Evolutionary conservation across 1,140 invertebrate genomes (phyloP).

Genomic region (Monomorium pharaonis): DNA sequence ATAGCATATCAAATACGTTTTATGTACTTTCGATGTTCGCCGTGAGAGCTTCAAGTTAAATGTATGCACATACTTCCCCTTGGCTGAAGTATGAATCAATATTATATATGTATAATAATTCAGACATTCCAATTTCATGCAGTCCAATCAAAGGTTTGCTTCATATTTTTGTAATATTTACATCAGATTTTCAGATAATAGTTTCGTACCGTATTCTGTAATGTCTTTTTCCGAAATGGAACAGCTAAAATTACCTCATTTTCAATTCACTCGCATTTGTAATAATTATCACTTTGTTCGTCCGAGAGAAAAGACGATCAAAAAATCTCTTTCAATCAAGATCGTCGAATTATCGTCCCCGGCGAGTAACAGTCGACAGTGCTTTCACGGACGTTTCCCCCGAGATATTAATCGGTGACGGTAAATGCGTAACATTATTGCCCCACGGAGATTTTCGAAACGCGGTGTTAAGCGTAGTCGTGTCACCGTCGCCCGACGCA

Average conservation of each 20-base stretch:
- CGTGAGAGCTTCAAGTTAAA: constrained; percentile 11
- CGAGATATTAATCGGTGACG: constrained; percentile 30
- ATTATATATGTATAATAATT: constrained; percentile 18
- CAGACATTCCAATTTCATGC: background rate
- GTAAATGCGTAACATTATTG: constrained; percentile 46
- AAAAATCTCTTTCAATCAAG: background rate
- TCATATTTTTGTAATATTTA: constrained; percentile 14
- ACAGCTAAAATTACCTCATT: background rate
- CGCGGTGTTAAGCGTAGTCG: constrained; percentile 44
- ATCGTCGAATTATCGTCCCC: constrained; percentile 24
- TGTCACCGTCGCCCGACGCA: background rate
- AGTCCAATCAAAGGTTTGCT: constrained; percentile 8
- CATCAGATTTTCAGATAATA: background rate
- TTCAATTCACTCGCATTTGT: too few species aligned
- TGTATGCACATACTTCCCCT: constrained; percentile 1
- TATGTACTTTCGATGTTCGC: constrained; percentile 12
- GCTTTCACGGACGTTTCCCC: constrained; percentile 13
- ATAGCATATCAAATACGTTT: constrained; percentile 32
- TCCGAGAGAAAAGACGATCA: background rate
- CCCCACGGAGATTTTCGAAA: constrained; percentile 33
- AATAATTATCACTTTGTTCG: background rate
- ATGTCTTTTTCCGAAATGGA: background rate
- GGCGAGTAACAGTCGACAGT: background rate
- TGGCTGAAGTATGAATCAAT: constrained; percentile 23
- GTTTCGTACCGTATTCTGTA: background rate